A percentile compares a stretch with the other conserved stretches of the same genome.
Evolutionary conservation across 2,888 invertebrate species (phyloP).

Genomic region (Saturnia pavonia): DNA sequence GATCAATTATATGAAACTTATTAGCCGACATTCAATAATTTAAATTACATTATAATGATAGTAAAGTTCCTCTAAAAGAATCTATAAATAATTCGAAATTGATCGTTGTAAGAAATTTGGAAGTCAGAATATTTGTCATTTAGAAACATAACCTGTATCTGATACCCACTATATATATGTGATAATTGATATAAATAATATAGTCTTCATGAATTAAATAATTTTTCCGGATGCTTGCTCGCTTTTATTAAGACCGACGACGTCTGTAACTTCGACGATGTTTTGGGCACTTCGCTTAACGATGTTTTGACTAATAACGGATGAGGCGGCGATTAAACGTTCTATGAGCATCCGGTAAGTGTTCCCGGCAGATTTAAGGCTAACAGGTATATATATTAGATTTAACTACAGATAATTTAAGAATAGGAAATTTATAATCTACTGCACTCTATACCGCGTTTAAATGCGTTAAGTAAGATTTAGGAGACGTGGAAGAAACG

Average conservation of each 20-base stretch:
- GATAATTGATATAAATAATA: conserved; percentile 4
- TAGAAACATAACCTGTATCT: background rate
- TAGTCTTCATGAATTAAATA: background rate
- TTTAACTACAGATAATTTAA: background rate
- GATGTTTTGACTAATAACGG: conserved; percentile 12
- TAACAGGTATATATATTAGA: background rate
- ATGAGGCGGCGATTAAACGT: conserved; percentile 9
- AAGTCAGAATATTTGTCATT: background rate
- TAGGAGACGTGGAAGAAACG: background rate
- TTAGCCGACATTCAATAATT: background rate
- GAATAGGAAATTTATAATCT: background rate
- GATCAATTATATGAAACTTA: background rate
- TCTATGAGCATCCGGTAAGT: conserved; percentile 1
- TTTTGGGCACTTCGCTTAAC: conserved; percentile 11
- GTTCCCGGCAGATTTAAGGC: background rate
- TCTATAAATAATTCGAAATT: background rate
- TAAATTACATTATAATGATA: background rate
- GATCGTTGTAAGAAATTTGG: background rate
- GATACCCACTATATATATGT: background rate
- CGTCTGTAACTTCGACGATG: background rate
- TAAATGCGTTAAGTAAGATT: background rate
- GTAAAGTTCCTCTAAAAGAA: background rate
- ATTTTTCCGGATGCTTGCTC: conserved; percentile 9
- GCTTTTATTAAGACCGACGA: conserved; percentile 8
- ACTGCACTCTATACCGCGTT: background rate